Evolutionary conservation across 2,797 vertebrate genomes (phyloP).

Genomic region (Chloroceryle amazona): DNA sequence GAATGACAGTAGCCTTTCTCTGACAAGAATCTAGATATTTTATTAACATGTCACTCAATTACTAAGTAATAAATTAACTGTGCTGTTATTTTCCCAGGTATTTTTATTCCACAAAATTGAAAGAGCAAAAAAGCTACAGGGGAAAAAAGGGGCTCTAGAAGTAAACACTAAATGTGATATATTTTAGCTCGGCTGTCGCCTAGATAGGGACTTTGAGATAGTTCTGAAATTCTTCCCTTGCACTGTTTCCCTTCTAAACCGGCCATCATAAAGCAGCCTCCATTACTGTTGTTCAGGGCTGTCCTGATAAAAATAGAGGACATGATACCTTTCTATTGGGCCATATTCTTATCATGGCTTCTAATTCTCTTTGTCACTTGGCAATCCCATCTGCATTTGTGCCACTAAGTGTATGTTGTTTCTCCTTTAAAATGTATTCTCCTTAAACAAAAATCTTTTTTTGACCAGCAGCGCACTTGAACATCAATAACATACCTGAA

Average conservation of each 20-base stretch:
- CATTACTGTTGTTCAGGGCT: neutral
- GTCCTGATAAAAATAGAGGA: constrained; percentile 27
- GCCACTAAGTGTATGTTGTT: neutral
- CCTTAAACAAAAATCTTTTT: neutral
- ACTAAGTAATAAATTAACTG: neutral
- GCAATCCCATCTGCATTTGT: neutral
- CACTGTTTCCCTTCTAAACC: neutral
- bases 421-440: neutral
- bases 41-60: neutral
- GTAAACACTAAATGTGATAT: neutral
- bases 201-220: neutral
- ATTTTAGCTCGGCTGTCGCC: neutral
- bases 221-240: neutral
- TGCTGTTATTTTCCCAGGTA: neutral
- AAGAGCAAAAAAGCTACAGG: neutral
- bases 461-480: neutral
- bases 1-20: neutral
- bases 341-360: constrained; percentile 16
- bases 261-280: neutral
- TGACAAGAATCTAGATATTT: neutral
- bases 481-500: neutral
- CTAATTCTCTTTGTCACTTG: constrained; percentile 27
- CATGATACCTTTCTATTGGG: neutral
- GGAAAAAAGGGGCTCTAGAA: neutral
- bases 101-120: neutral